Evolutionary conservation across 2,888 invertebrate species (phyloP).

Genomic region (Podabrus alpinus): DNA sequence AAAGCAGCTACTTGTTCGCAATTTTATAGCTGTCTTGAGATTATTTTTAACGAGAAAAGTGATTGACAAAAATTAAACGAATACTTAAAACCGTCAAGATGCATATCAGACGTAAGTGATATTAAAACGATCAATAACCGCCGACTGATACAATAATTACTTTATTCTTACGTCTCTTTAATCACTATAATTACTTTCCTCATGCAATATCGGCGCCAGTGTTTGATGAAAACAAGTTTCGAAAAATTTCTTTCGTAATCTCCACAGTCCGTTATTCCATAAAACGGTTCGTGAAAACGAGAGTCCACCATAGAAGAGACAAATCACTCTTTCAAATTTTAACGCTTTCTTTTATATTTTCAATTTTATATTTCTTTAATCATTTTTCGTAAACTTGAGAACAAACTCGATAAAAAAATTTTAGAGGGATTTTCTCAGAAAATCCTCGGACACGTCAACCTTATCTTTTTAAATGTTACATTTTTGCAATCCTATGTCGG

Average conservation of each 20-base stretch:
- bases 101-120: conserved; percentile 17
- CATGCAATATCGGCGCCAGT: not conserved
- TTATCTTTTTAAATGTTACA: too few relatives aligned
- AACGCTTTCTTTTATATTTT: too few relatives aligned
- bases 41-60: conserved; percentile 13
- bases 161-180: conserved; percentile 6
- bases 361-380: too few relatives aligned
- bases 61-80: conserved; percentile 27
- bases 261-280: too few relatives aligned
- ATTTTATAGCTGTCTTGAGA: conserved; percentile 4
- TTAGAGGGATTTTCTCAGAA: too few relatives aligned
- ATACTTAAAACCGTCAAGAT: conserved; percentile 13
- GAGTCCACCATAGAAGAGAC: too few relatives aligned
- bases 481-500: too few relatives aligned
- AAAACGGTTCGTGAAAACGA: not conserved
- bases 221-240: not conserved
- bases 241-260: not conserved
- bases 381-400: too few relatives aligned
- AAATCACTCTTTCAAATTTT: too few relatives aligned
- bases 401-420: too few relatives aligned
- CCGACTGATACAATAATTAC: conserved; percentile 18
- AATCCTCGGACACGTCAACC: too few relatives aligned
- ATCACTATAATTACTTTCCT: not conserved
- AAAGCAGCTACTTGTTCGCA: not conserved
- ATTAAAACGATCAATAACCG: conserved; percentile 8